Evolutionary conservation across 2,888 invertebrate genomes (phyloP).

Genomic region (Leucoptera coffeella): DNA sequence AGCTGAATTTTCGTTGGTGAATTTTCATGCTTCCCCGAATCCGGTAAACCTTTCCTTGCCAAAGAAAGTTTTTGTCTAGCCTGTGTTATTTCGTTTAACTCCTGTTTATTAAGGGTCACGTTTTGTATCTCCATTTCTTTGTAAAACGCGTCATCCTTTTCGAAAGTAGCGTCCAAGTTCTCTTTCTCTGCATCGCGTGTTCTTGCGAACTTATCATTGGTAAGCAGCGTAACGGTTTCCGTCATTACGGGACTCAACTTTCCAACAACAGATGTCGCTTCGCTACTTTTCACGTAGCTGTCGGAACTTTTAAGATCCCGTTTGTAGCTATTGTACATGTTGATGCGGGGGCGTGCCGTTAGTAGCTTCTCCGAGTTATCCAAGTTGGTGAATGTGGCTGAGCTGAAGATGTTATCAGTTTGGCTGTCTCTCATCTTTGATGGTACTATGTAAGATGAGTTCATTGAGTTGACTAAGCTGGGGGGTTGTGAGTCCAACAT

Average conservation of each 20-base stretch:
- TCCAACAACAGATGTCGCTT: slow-evolving; percentile 35
- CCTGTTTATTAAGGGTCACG: slow-evolving; percentile 33
- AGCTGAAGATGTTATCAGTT: too few relatives aligned
- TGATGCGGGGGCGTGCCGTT: slow-evolving; percentile 25
- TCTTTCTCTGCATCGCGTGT: slow-evolving; percentile 34
- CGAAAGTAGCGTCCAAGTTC: slow-evolving; percentile 24
- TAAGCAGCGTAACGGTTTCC: slow-evolving; percentile 15
- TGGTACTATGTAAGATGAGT: slow-evolving; percentile 32
- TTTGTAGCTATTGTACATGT: slow-evolving; percentile 26
- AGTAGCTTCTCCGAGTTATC: slow-evolving; percentile 34
- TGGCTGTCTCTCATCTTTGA: slow-evolving; percentile 17
- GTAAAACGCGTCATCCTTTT: slow-evolving; percentile 34
- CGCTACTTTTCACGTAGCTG: slow-evolving; percentile 34
- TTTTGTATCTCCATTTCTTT: too few relatives aligned
- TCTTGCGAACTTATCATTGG: slow-evolving; percentile 9
- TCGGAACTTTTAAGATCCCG: slow-evolving; percentile 27
- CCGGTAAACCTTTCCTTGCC: slow-evolving; percentile 31
- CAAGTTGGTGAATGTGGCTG: slow-evolving; percentile 37
- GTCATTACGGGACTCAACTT: too few relatives aligned
- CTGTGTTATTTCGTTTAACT: slow-evolving; percentile 40
- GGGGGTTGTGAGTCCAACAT: slow-evolving; percentile 40
- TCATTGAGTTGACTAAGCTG: slow-evolving; percentile 37
- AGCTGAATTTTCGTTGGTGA: too few relatives aligned
- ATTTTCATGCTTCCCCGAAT: too few relatives aligned
- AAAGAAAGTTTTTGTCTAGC: slow-evolving; percentile 37